phyloP scores from a whole-genome alignment of 1,140 invertebrate species.

The Harpegnathos saltator region DNA sequence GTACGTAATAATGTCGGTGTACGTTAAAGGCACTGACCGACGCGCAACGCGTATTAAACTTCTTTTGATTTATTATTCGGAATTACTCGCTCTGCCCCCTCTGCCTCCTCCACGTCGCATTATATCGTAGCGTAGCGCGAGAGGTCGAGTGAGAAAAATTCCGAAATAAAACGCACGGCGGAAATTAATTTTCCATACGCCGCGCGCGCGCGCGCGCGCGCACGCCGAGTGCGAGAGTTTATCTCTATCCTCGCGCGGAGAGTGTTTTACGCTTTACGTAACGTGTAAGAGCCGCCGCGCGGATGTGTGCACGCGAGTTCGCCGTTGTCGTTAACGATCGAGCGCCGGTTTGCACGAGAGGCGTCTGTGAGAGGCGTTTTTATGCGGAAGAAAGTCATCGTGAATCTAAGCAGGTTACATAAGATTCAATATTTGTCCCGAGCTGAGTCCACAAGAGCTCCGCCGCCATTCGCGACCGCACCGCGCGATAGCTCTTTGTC shows the following conservation, averaged over 20 bases:
- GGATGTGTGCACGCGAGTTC: neutral
- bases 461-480: slow-evolving; percentile 29
- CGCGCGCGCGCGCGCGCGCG: too few relatives aligned
- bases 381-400: slow-evolving; percentile 14
- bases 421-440: slow-evolving; percentile 64
- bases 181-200: neutral
- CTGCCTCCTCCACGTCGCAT: too few relatives aligned
- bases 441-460: slow-evolving; percentile 26
- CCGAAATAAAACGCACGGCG: too few relatives aligned
- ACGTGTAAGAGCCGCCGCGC: neutral
- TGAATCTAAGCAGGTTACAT: slow-evolving; percentile 32
- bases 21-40: slow-evolving; percentile 32
- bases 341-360: slow-evolving; percentile 33
- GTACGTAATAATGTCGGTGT: slow-evolving; percentile 29
- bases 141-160: neutral
- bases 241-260: neutral
- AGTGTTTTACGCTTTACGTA: neutral
- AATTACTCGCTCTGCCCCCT: neutral
- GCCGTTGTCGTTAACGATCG: slow-evolving; percentile 12
- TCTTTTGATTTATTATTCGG: slow-evolving; percentile 26
- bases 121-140: too few relatives aligned
- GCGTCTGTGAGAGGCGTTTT: neutral
- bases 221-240: neutral
- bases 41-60: neutral
- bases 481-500: slow-evolving; percentile 38